Conservation (phyloP, 37 sponge, comb jelly and placozoan genomes). For the Crambe crambe region DNA sequence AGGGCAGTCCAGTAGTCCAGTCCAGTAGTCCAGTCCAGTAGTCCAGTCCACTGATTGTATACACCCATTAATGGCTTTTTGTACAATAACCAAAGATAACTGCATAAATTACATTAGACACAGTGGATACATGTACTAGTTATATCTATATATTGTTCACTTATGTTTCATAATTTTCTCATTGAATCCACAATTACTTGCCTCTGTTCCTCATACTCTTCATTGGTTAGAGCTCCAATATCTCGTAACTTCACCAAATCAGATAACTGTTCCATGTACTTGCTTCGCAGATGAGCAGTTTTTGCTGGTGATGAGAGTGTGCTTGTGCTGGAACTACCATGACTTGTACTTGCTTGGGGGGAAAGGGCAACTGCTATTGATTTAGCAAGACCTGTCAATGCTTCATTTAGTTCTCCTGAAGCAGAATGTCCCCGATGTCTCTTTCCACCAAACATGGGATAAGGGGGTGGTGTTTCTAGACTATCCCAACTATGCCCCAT, state of each 20-base stretch:
- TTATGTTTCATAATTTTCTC: not conserved
- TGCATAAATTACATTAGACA: too few species aligned
- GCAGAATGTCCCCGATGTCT: too few species aligned
- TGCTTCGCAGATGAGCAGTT: not conserved
- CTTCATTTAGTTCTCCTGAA: too few species aligned
- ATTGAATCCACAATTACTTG: not conserved
- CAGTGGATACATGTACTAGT: not conserved
- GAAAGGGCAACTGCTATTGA: not conserved
- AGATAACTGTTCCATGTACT: not conserved
- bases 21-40: too few species aligned
- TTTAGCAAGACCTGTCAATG: too few species aligned
- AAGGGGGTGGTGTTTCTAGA: too few species aligned
- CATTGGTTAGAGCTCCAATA: not conserved
- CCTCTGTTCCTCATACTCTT: not conserved
- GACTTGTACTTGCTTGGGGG: not conserved
- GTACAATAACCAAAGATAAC: too few species aligned
- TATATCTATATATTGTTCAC: not conserved
- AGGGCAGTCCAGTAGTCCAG: too few species aligned
- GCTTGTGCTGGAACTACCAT: not conserved
- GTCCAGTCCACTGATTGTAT: too few species aligned
- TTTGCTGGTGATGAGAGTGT: not conserved
- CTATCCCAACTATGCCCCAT: too few species aligned
- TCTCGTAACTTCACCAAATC: constrained; percentile 2
- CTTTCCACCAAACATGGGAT: too few species aligned
- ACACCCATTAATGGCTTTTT: too few species aligned